Evolutionary conservation across 2,113 vertebrate genomes (phyloP).

Genomic region (Litocranius walleri): DNA sequence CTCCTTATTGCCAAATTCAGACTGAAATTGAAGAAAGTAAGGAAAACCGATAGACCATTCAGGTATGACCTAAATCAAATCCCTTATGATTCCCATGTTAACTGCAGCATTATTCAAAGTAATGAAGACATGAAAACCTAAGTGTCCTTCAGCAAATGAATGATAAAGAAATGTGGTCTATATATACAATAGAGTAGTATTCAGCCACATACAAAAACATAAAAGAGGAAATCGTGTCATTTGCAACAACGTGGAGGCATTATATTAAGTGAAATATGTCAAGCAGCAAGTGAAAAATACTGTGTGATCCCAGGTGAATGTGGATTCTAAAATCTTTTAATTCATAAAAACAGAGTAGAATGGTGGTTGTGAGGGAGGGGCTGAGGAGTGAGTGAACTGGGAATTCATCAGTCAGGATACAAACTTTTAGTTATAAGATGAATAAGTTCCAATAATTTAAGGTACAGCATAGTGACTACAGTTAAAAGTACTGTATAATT

Average conservation of each 20-base stretch:
- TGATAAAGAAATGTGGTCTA: background rate
- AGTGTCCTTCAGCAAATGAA: background rate
- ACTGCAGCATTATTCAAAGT: background rate
- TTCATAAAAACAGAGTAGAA: background rate
- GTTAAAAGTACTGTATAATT: background rate
- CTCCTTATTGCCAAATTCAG: no score
- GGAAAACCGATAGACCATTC: no score
- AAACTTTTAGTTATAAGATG: background rate
- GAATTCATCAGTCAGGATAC: background rate
- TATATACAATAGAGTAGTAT: background rate
- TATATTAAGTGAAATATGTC: background rate
- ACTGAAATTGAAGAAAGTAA: no score
- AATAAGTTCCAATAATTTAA: background rate
- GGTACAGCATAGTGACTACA: background rate
- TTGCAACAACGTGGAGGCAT: background rate
- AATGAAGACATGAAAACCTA: background rate
- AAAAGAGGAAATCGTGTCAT: background rate
- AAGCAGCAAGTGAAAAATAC: background rate
- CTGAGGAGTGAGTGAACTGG: background rate
- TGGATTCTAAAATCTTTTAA: background rate
- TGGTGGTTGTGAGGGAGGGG: background rate
- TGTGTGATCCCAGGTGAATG: background rate
- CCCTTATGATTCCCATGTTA: background rate
- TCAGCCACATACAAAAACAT: background rate
- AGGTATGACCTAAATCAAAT: no score